phyloP scores from a whole-genome alignment of 2,888 invertebrate genomes.

The Epirrita christyi region DNA sequence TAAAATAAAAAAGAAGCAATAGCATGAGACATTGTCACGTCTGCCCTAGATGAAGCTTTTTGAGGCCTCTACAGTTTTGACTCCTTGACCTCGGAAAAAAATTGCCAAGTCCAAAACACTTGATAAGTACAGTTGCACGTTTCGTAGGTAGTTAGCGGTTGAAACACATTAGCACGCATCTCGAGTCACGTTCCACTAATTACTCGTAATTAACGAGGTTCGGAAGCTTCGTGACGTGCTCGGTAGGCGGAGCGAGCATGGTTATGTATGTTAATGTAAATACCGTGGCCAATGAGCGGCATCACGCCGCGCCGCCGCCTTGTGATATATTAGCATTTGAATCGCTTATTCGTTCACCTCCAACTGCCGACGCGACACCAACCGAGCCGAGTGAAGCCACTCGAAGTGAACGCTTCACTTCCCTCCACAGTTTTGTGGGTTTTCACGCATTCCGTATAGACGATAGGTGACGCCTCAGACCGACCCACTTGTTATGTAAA shows the following conservation, averaged over 20 bases:
- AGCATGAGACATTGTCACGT: background rate
- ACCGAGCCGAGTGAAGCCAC: constrained; percentile 45
- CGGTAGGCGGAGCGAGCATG: constrained; percentile 71
- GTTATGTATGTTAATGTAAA: constrained; percentile 80
- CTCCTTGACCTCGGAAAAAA: constrained; percentile 19
- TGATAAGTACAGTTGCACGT: constrained; percentile 38
- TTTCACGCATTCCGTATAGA: constrained; percentile 67
- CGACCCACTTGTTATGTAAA: constrained; percentile 68
- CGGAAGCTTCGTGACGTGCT: constrained; percentile 72
- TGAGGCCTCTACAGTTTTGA: constrained; percentile 3
- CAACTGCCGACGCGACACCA: constrained; percentile 8
- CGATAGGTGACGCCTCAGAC: constrained; percentile 51
- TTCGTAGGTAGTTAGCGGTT: constrained; percentile 36
- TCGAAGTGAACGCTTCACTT: constrained; percentile 39
- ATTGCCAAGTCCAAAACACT: constrained; percentile 7
- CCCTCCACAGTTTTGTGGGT: constrained; percentile 57
- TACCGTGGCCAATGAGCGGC: constrained; percentile 76
- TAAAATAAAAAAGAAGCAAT: background rate
- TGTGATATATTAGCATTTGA: constrained; percentile 84
- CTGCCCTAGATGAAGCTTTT: background rate
- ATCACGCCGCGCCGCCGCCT: constrained; percentile 74
- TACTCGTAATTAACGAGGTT: constrained; percentile 76
- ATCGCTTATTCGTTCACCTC: constrained; percentile 72
- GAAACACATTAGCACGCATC: constrained; percentile 55
- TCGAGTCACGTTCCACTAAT: constrained; percentile 74